Base-by-base conservation (phyloP, 2,113 vertebrate species). In the Lycocorax pyrrhopterus region DNA sequence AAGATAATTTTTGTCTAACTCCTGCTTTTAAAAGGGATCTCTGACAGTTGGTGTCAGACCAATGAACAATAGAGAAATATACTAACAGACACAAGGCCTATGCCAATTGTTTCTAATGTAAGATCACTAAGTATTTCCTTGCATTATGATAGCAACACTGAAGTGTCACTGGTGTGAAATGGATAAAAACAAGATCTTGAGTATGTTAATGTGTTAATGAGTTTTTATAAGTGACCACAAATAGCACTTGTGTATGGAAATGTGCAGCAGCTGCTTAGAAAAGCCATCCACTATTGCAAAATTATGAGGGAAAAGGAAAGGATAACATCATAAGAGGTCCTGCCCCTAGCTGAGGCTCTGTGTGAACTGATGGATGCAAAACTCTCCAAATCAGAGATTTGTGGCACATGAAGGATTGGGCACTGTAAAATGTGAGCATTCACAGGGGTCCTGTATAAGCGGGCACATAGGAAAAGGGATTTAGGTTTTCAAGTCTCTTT, bases 181-280 rank as follows among this genome's bases (percentile, higher is more conserved):
- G 51, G 66, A 58, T 85, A 66, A 79, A 91, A 94, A 87, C 41
- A 76, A 93, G 93, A 83, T 83, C 87, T 77, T 82, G 55, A 90
- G 55, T 62, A 86, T 59, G 62, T 91, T 85, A 68, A 80, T 90
- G 67, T 76, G 59, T 79, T 87, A 84, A 82, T 67, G 82, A 79
- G 55, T 47, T 91, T 89, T 85, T 51, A 2, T 51, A 80, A 95
- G 75, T 93, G 93, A 95, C 78, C 35, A 2, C 75, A 94, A 91
- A 96, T 67, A 93, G 79, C 91, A 88, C 59, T 91, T 95, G 47
- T 80, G 46, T 82, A 93, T 85, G 91, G 71, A 87, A 96, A 91
- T 79, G 37, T 26, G 63, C 71, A 88, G 87, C 74, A 83, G 33
- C 51, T 89, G 13, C 55, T 84, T 66, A 76, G 59, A 73, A 96